Conservation (phyloP, 2,888 invertebrate genomes). For the Melanargia galathea region DNA sequence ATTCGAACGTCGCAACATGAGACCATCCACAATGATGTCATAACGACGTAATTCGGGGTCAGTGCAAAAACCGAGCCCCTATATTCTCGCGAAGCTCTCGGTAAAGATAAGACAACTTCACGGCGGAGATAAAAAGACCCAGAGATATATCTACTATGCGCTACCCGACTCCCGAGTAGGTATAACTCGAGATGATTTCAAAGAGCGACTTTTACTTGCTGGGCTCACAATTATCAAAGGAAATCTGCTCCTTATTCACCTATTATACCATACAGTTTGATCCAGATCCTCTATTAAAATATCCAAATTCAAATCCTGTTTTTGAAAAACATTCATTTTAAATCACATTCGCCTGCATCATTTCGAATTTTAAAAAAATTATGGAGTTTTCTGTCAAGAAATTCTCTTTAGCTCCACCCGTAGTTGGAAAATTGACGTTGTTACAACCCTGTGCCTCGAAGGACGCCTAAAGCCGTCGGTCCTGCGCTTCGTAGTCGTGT, state of each 20-base stretch:
- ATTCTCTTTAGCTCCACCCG: too few species aligned
- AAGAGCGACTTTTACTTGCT: neutral
- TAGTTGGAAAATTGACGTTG: too few species aligned
- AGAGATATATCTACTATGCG: conserved; percentile 1
- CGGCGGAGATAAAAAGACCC: conserved; percentile 10
- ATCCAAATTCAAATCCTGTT: too few species aligned
- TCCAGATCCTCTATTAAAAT: too few species aligned
- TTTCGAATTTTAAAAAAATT: too few species aligned
- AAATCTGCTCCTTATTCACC: neutral
- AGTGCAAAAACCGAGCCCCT: conserved; percentile 11
- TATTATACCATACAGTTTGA: neutral
- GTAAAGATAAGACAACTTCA: conserved; percentile 8
- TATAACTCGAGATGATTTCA: neutral
- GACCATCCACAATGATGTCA: conserved; percentile 13
- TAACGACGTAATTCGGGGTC: conserved; percentile 6
- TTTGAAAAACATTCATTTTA: too few species aligned
- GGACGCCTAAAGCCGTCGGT: too few species aligned
- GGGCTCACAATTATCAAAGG: neutral
- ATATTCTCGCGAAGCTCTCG: conserved; percentile 13
- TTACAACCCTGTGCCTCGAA: too few species aligned
- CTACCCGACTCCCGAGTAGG: too few species aligned
- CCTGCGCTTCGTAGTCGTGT: too few species aligned
- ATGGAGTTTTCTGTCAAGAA: too few species aligned
- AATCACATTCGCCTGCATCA: too few species aligned
- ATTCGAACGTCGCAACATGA: conserved; percentile 23